Evolutionary conservation across 2,113 vertebrate genomes (phyloP).

Genomic region (Paramormyrops kingsleyae): DNA sequence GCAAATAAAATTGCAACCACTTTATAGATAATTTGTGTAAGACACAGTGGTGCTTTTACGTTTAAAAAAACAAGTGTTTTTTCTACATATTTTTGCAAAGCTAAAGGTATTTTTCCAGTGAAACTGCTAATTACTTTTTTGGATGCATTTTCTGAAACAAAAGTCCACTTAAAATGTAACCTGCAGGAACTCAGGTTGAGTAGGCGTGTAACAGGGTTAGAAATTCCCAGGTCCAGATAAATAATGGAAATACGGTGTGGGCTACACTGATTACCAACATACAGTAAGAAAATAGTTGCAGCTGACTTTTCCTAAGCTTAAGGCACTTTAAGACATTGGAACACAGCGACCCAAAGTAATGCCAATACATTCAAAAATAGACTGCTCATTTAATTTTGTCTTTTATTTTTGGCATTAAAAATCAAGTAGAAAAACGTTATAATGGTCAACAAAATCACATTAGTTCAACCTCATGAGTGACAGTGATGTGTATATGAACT

Average conservation of each 20-base stretch:
- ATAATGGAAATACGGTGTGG: neutral
- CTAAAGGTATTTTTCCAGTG: neutral
- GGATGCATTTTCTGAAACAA: neutral
- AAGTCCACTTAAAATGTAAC: neutral
- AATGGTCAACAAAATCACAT: neutral
- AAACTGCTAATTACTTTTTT: neutral
- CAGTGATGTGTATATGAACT: neutral
- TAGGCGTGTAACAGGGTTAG: neutral
- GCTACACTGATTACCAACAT: neutral
- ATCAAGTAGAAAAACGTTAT: neutral
- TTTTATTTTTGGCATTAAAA: neutral
- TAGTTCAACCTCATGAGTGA: neutral
- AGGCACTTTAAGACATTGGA: neutral
- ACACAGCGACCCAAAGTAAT: neutral
- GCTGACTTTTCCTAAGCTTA: neutral
- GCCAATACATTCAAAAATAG: neutral
- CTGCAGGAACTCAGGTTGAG: neutral
- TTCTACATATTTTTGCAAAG: neutral
- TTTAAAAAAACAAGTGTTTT: neutral
- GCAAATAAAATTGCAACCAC: constrained; percentile 5
- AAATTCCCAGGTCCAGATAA: neutral
- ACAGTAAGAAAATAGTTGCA: neutral
- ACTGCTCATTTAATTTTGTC: neutral
- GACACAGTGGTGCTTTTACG: neutral
- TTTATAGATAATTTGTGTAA: neutral